Evolutionary conservation across 1,140 invertebrate genomes (phyloP).

Genomic region (Pteromalus puparum): DNA sequence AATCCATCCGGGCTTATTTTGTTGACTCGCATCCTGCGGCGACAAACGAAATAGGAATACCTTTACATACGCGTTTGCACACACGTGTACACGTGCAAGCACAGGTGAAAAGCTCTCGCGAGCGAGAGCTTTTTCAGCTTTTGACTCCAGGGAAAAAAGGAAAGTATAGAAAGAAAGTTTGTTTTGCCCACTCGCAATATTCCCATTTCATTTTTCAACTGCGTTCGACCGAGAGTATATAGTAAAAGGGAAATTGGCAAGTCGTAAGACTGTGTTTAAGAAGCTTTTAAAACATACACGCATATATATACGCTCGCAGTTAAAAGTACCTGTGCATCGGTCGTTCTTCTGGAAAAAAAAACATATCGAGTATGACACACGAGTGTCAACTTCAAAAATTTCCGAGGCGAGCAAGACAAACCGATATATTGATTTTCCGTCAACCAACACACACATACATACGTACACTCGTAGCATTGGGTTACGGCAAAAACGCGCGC

Average conservation of each 20-base stretch:
- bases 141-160: neutral
- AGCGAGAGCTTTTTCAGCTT: neutral
- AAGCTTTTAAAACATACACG: neutral
- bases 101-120: slow-evolving; percentile 2
- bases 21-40: neutral
- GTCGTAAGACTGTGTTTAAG: neutral
- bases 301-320: too few relatives aligned
- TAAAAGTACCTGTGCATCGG: too few relatives aligned
- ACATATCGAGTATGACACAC: too few relatives aligned
- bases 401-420: neutral
- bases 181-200: neutral
- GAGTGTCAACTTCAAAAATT: neutral
- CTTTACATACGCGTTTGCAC: neutral
- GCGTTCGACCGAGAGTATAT: neutral
- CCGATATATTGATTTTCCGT: slow-evolving; percentile 1
- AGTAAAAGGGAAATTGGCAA: neutral
- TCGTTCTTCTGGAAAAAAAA: too few relatives aligned
- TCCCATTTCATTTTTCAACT: neutral
- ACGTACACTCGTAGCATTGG: neutral
- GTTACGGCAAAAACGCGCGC: neutral
- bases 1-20: slow-evolving; percentile 15
- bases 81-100: too few relatives aligned
- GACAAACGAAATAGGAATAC: slow-evolving; percentile 19
- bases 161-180: neutral
- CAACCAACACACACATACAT: neutral